Conservation (phyloP, 2,113 vertebrate genomes). For the Pelvicachromis taeniatus region DNA sequence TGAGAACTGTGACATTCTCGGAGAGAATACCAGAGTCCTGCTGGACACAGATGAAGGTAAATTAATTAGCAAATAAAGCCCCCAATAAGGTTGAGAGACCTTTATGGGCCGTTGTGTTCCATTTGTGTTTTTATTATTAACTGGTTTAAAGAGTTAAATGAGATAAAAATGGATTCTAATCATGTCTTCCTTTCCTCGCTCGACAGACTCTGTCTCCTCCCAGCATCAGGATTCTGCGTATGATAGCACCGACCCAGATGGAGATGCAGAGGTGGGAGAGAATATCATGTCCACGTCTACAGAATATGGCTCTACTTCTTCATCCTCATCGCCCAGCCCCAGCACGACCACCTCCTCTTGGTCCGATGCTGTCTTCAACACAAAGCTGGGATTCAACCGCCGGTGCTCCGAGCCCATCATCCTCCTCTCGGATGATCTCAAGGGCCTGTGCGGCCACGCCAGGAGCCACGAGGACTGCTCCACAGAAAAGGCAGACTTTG, state of each 20-base stretch:
- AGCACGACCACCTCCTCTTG: conserved; percentile 7
- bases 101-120: neutral
- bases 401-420: conserved; percentile 87
- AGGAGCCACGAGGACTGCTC: conserved; percentile 84
- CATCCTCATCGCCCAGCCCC: conserved; percentile 38
- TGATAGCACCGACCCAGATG: conserved; percentile 87
- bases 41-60: conserved; percentile 71
- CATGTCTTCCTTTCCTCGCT: neutral
- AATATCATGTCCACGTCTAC: neutral
- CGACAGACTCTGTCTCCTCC: conserved; percentile 74
- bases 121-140: neutral
- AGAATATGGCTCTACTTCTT: conserved; percentile 33
- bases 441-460: conserved; percentile 67
- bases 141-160: neutral
- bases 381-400: conserved; percentile 62
- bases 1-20: conserved; percentile 84
- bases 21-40: conserved; percentile 72
- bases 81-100: neutral
- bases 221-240: conserved; percentile 91
- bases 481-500: conserved; percentile 35
- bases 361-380: conserved; percentile 51
- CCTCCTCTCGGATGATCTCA: conserved; percentile 35
- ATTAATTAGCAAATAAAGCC: neutral
- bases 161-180: neutral
- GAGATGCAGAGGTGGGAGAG: conserved; percentile 57